Evolutionary conservation across 2,797 vertebrate species (phyloP), one percentile per base, ranked within the genome.

Genomic region (Spatula versicolor): DNA sequence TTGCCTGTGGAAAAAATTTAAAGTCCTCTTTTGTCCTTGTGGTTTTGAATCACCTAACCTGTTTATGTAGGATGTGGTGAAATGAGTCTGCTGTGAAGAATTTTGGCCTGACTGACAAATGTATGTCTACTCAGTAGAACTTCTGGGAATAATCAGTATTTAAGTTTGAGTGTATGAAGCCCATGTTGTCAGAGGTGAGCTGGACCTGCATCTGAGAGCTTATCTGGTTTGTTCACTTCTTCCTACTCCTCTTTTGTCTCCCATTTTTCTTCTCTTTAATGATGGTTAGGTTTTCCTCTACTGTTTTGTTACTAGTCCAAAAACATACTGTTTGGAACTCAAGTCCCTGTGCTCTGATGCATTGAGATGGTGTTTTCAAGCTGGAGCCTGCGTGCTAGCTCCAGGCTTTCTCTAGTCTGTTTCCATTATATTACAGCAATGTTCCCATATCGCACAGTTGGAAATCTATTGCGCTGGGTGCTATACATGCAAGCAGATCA

Each of bases 101-200:
- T 79, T 55, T 20, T 25, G 11, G 5, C 46, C 18, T 54, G 45
- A 63, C 71, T 78, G 74, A 50, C 9, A 56, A 83, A 52, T 7
- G 9, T 5, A 2, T 54, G 19, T 58, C 35, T 82, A 9, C 41
- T 86, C 13, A 54, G 39, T 15, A 15, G 0, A 0, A 45, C 39
- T 48, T 68, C 28, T 54, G 30, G 41, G 45, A 75, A 50, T 78
- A 4, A 35, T 28, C 7, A 31, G 2, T 67, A 83, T 68, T 48
- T 25, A 52, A 83, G 26, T 73, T 60, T 80, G 26, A 55, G 77
- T 52, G 15, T 28, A 21, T 78, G 71, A 39, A 83, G 46, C 3
- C 2, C 2, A 0, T 28, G 17, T 28, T 2, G 1, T 45, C 56
- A 30, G 5, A 10, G 18, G 12, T 75, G 39, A 72, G 10, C 33